Conservation (phyloP, 2,888 invertebrate genomes). For the Drosophila pegasa region DNA sequence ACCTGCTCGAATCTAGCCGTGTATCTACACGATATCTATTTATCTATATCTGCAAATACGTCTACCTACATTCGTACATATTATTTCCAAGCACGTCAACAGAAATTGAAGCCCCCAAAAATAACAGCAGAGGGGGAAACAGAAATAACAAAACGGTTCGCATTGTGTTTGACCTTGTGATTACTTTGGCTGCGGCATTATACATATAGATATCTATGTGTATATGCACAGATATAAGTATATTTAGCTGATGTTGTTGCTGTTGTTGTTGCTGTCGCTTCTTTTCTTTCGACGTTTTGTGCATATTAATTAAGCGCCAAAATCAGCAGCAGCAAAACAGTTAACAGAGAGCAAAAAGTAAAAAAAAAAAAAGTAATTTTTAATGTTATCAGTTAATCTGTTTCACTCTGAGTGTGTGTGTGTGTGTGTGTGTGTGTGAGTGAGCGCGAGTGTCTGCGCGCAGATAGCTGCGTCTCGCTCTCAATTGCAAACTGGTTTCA, state of each 20-base stretch:
- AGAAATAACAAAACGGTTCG: conserved; percentile 44
- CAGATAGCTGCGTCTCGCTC: conserved; percentile 34
- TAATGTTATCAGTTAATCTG: conserved; percentile 77
- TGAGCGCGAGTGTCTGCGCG: neutral
- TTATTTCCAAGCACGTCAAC: conserved; percentile 59
- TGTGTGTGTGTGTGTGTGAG: conserved; percentile 18
- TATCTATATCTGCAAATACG: conserved; percentile 5
- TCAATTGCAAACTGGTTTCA: conserved; percentile 74
- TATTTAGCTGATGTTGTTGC: conserved; percentile 45
- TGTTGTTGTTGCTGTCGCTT: conserved; percentile 44
- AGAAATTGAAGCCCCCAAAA: conserved; percentile 43
- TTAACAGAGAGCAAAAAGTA: conserved; percentile 26
- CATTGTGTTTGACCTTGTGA: conserved; percentile 77
- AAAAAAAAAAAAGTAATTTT: conserved; percentile 62
- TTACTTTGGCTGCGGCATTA: conserved; percentile 72
- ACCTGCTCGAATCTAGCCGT: conserved; percentile 25
- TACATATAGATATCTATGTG: conserved; percentile 44
- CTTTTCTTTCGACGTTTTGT: conserved; percentile 79
- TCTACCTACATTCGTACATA: conserved; percentile 13
- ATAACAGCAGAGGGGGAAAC: conserved; percentile 6
- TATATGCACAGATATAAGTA: conserved; percentile 19
- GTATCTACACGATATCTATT: neutral
- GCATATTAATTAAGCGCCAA: conserved; percentile 83
- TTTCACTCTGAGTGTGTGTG: conserved; percentile 29
- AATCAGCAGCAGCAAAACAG: conserved; percentile 64